Percentiles rank a stretch among this genome's conserved stretches.
Evolutionary conservation across 2,113 vertebrate genomes (phyloP).

Genomic region (Limnothrissa miodon): DNA sequence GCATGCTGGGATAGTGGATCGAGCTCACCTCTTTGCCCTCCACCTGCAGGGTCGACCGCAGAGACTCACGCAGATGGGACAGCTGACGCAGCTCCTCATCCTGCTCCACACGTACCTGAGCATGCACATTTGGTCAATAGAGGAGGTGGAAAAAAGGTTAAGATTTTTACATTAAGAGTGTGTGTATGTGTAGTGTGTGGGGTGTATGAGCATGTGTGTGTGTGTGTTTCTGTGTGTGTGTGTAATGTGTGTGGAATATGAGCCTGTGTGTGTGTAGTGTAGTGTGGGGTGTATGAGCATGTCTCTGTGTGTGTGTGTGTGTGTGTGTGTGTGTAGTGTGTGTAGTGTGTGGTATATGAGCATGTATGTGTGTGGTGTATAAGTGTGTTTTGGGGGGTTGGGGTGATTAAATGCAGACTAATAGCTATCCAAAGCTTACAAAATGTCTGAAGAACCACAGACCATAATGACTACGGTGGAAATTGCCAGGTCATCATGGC

Average conservation of each 20-base stretch:
- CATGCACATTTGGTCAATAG: background rate
- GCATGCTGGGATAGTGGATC: background rate
- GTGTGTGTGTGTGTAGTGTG: background rate
- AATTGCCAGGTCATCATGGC: background rate
- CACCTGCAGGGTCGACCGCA: slow-evolving; percentile 82
- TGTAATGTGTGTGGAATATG: too few relatives aligned
- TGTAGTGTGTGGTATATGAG: background rate
- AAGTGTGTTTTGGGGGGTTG: background rate
- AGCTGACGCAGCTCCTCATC: slow-evolving; percentile 92
- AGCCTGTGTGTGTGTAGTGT: too few relatives aligned
- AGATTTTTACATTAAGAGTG: too few relatives aligned
- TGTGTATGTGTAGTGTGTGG: too few relatives aligned
- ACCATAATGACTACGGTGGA: background rate
- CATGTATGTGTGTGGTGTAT: background rate
- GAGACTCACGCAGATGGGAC: slow-evolving; percentile 82
- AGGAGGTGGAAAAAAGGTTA: too few relatives aligned
- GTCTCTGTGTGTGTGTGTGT: background rate
- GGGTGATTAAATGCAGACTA: background rate
- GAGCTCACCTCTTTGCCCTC: slow-evolving; percentile 86
- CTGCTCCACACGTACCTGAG: slow-evolving; percentile 83
- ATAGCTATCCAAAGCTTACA: background rate
- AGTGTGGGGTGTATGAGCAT: too few relatives aligned
- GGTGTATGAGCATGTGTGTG: too few relatives aligned
- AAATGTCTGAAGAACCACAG: background rate
- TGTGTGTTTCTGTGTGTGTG: too few relatives aligned